A percentile compares a stretch with the other conserved stretches of the same genome.
Evolutionary conservation across 2,797 vertebrate genomes (phyloP).

Genomic region (Platyrinchus mystaceus): DNA sequence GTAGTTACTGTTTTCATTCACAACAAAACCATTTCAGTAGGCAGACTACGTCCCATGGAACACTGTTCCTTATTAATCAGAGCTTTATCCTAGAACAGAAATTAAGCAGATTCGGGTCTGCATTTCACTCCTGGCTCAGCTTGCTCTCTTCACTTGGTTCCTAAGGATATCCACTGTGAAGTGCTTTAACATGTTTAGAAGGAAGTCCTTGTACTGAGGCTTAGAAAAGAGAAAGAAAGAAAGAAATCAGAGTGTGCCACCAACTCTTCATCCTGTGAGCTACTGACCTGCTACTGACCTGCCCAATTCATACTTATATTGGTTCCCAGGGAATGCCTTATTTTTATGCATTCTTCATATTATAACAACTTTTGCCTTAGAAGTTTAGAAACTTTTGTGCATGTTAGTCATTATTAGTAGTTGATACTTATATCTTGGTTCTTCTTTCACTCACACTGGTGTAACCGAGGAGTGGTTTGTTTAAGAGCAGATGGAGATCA

Average conservation of each 20-base stretch:
- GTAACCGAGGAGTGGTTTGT: background rate
- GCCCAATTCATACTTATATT: background rate
- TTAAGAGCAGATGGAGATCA: background rate
- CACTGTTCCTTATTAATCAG: background rate
- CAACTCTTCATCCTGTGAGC: background rate
- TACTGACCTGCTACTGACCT: background rate
- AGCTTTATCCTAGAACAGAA: background rate
- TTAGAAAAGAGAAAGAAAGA: background rate
- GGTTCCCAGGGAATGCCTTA: background rate
- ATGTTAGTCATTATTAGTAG: background rate
- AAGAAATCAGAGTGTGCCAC: background rate
- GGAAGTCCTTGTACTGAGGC: background rate
- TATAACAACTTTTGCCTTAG: background rate
- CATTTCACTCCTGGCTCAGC: background rate
- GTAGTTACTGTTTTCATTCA: background rate
- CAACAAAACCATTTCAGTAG: background rate
- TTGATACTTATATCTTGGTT: background rate
- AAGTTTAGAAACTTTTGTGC: background rate
- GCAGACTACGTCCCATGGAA: background rate
- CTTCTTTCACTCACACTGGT: background rate
- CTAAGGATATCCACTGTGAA: background rate
- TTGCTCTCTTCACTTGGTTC: background rate
- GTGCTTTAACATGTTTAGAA: background rate
- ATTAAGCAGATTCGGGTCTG: background rate
- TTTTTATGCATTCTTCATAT: background rate